Evolutionary conservation across 2,113 vertebrate species (phyloP).

Genomic region (Pedetes capensis): DNA sequence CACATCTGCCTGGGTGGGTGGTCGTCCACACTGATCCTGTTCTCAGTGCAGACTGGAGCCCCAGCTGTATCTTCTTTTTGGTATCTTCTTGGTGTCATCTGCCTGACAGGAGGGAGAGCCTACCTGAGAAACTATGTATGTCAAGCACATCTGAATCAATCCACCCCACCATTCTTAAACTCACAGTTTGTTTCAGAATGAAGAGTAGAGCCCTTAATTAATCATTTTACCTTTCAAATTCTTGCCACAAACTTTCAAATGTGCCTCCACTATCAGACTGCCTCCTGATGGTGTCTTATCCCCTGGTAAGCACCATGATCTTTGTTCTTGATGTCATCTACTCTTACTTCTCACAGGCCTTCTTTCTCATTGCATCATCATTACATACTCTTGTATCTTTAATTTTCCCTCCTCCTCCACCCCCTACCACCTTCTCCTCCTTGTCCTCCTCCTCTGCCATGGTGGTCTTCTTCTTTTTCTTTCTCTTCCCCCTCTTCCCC

Average conservation of each 20-base stretch:
- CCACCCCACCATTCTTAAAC: background rate
- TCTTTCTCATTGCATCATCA: background rate
- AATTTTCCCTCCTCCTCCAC: no score
- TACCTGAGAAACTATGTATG: background rate
- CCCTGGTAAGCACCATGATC: background rate
- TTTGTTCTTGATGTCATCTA: rapidly evolving
- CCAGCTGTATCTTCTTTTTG: background rate
- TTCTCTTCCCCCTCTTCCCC: no score
- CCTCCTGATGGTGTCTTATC: background rate
- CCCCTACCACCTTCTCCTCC: no score
- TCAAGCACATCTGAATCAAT: background rate
- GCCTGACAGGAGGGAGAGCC: background rate
- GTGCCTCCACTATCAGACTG: background rate
- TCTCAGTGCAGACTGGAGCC: background rate
- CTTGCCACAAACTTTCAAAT: background rate
- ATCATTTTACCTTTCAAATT: background rate
- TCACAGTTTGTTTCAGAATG: background rate
- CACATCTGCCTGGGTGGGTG: rapidly evolving
- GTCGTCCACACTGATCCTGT: background rate
- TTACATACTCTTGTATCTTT: no score
- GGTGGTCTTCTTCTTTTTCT: no score
- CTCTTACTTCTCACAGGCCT: background rate
- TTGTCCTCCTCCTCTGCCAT: no score
- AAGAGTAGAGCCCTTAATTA: background rate
- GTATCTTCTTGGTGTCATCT: background rate